phyloP scores from a whole-genome alignment of 2,797 vertebrate species.

The Enteromius mattozi region DNA sequence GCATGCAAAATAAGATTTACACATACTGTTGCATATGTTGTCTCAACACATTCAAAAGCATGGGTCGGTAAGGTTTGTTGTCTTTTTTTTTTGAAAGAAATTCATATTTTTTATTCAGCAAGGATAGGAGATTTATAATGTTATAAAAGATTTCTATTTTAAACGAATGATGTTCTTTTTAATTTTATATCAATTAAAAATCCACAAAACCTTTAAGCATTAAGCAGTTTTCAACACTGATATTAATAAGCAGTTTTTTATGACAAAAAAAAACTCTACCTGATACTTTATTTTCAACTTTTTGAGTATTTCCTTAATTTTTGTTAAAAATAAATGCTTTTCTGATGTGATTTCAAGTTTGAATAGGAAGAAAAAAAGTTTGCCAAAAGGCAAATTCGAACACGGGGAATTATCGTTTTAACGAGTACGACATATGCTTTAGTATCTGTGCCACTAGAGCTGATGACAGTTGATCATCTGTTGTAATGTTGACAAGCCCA shows the following conservation, averaged over 20 bases:
- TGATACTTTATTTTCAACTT: too few relatives aligned
- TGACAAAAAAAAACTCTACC: too few relatives aligned
- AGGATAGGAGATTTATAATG: neutral
- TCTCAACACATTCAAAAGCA: neutral
- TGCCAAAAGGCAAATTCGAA: too few relatives aligned
- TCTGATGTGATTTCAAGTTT: too few relatives aligned
- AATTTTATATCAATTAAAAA: neutral
- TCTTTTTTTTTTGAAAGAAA: neutral
- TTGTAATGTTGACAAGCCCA: too few relatives aligned
- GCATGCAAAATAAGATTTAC: slow-evolving; percentile 1
- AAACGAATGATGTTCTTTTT: neutral
- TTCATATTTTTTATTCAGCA: neutral
- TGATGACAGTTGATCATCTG: too few relatives aligned
- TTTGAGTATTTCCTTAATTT: too few relatives aligned
- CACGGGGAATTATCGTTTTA: too few relatives aligned
- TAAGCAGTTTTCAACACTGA: neutral
- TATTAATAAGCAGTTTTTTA: neutral
- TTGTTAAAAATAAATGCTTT: too few relatives aligned
- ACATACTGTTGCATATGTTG: neutral
- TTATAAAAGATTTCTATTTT: neutral
- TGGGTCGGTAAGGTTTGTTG: neutral
- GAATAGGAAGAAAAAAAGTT: too few relatives aligned
- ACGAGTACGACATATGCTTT: too few relatives aligned
- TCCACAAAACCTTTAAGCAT: neutral
- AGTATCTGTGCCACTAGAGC: too few relatives aligned